Evolutionary conservation across 1,140 invertebrate genomes (phyloP).

Genomic region (Acromyrmex charruanus): DNA sequence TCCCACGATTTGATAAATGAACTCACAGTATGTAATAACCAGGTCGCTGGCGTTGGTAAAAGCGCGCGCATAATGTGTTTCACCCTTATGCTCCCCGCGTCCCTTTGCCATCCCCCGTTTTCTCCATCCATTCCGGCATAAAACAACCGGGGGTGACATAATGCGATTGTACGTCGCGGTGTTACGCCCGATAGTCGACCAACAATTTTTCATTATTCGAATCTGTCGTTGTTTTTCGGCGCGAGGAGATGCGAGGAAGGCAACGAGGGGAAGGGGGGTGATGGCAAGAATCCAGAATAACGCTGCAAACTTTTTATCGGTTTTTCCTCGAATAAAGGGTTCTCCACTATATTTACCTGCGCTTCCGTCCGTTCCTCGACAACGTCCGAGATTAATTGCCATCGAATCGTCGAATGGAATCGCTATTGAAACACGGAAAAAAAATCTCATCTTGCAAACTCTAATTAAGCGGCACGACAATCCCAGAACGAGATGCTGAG

Average conservation of each 20-base stretch:
- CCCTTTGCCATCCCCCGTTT: not conserved
- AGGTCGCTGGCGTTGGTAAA: constrained; percentile 56
- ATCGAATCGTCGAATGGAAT: constrained; percentile 69
- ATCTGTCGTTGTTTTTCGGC: constrained; percentile 57
- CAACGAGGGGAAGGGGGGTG: no score
- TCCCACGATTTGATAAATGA: constrained; percentile 62
- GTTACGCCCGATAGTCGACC: constrained; percentile 49
- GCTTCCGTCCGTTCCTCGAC: constrained; percentile 58
- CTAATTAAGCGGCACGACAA: constrained; percentile 66
- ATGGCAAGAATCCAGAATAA: constrained; percentile 59
- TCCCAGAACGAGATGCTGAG: constrained; percentile 30
- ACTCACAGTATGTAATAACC: constrained; percentile 58
- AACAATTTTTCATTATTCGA: constrained; percentile 63
- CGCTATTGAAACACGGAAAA: constrained; percentile 61
- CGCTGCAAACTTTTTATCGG: constrained; percentile 58
- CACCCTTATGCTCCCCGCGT: not conserved
- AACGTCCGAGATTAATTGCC: constrained; percentile 75
- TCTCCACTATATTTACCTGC: constrained; percentile 52
- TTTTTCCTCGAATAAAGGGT: constrained; percentile 58
- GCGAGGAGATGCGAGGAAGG: not conserved
- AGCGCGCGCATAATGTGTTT: constrained; percentile 56
- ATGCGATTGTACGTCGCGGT: constrained; percentile 51
- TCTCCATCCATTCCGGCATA: constrained; percentile 18
- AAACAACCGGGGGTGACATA: constrained; percentile 51
- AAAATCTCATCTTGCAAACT: constrained; percentile 59